These are phyloP conservation scores for Lemur catta DNA, from an alignment of 2,797 vertebrate genomes.

Conservation along the genomic window DNA sequence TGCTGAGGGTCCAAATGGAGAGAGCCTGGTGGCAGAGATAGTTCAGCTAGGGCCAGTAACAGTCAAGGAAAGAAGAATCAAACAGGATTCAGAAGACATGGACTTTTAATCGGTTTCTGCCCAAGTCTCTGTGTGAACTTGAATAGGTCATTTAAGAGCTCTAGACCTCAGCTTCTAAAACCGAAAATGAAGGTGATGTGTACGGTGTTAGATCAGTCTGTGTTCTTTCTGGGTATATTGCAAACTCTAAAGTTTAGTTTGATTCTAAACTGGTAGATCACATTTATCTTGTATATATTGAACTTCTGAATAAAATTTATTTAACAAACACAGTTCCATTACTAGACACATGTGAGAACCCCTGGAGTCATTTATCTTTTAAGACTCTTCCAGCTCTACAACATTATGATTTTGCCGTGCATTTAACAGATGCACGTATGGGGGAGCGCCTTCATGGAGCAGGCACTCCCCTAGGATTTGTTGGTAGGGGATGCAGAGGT, in stretches of 20 bases:
- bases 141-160: not conserved
- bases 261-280: not conserved
- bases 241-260: not conserved
- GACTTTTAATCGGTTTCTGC: not conserved
- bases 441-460: not conserved
- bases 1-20: not conserved
- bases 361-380: not conserved
- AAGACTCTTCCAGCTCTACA: not conserved
- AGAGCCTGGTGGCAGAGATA: not conserved
- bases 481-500: not conserved
- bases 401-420: not conserved
- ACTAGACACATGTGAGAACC: not conserved
- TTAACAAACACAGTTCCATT: not conserved
- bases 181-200: not conserved
- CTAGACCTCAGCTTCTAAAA: conserved; percentile 1
- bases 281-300: not conserved
- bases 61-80: not conserved
- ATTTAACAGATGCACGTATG: not conserved
- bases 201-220: not conserved
- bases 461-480: not conserved
- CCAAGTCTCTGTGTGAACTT: not conserved
- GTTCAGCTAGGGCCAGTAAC: not conserved
- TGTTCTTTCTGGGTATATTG: not conserved
- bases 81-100: not conserved
- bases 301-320: conserved; percentile 22